phyloP scores from a whole-genome alignment of 2,113 vertebrate genomes.

The Xyliphius kryptos region DNA sequence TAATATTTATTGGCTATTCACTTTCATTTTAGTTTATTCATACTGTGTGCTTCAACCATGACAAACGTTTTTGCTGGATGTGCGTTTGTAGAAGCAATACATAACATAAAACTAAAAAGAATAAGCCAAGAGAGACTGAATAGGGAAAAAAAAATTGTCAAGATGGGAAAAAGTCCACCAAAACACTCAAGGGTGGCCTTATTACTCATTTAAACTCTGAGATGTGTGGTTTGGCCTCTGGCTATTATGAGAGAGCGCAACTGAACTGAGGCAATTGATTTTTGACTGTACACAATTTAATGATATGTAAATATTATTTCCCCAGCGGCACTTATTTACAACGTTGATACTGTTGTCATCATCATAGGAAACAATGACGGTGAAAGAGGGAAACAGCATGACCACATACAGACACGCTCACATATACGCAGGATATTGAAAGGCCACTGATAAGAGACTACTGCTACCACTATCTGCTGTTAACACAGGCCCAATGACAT shows the following conservation, averaged over 20 bases:
- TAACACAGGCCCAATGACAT: constrained; percentile 19
- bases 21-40: too few relatives aligned
- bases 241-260: constrained; percentile 1
- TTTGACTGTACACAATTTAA: constrained; percentile 8
- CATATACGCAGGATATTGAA: constrained; percentile 45
- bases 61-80: too few relatives aligned
- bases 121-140: not conserved
- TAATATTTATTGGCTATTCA: too few relatives aligned
- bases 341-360: constrained; percentile 26
- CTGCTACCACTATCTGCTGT: constrained; percentile 33
- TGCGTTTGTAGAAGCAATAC: too few relatives aligned
- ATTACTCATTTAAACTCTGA: not conserved
- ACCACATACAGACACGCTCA: constrained; percentile 10
- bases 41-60: too few relatives aligned
- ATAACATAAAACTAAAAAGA: too few relatives aligned
- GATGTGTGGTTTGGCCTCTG: constrained; percentile 21
- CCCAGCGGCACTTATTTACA: constrained; percentile 37
- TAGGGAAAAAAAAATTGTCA: constrained; percentile 4
- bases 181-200: constrained; percentile 9
- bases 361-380: constrained; percentile 29
- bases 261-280: constrained; percentile 23
- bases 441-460: constrained; percentile 56
- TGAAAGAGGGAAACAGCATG: constrained; percentile 10
- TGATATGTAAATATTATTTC: constrained; percentile 12
- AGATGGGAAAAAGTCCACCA: not conserved